phyloP scores from a whole-genome alignment of 2,113 vertebrate genomes.

The Menura novaehollandiae region DNA sequence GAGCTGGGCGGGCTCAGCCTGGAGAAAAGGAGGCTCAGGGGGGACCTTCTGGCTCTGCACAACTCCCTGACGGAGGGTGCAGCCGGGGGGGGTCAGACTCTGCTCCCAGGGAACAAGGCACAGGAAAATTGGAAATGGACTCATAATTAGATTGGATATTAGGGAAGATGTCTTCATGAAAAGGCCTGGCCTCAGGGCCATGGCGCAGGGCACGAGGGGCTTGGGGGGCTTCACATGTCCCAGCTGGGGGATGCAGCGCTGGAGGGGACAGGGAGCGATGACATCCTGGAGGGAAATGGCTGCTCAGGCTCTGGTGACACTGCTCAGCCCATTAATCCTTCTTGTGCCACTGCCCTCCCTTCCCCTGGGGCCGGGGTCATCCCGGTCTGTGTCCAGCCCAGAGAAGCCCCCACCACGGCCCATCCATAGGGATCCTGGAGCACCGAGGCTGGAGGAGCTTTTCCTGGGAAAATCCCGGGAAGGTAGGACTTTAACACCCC shows the following conservation, averaged over 20 bases:
- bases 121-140: not conserved
- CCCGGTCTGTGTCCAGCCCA: accelerated
- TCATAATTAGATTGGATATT: not conserved
- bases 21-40: not conserved
- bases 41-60: not conserved
- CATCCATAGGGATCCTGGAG: accelerated
- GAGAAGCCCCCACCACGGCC: accelerated
- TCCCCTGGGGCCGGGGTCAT: accelerated
- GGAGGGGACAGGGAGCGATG: not conserved
- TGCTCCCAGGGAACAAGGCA: not conserved
- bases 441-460: not conserved
- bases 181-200: not conserved
- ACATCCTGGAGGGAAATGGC: not conserved
- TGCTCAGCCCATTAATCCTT: not conserved
- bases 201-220: accelerated
- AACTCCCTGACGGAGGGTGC: not conserved
- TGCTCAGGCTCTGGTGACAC: not conserved
- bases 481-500: accelerated
- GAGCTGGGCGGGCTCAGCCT: not conserved
- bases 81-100: accelerated
- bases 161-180: not conserved
- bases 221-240: not conserved
- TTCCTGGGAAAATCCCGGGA: accelerated
- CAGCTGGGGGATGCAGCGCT: accelerated
- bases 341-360: not conserved